A percentile compares a stretch with the other conserved stretches of the same genome.
Evolutionary conservation across 2,888 invertebrate species (phyloP).

Genomic region (Drosophila koepferae): DNA sequence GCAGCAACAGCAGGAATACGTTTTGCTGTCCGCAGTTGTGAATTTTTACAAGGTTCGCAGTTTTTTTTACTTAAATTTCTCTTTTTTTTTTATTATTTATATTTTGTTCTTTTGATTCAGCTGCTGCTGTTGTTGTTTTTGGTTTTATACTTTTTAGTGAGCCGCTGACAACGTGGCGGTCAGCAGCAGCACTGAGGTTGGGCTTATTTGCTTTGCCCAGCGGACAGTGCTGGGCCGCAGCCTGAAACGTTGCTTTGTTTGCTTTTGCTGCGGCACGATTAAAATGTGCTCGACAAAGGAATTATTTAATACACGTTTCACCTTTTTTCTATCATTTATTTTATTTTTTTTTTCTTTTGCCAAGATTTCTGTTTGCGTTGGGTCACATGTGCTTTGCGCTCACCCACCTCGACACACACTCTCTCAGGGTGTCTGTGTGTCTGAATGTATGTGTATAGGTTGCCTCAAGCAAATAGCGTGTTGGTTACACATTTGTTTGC

Average conservation of each 20-base stretch:
- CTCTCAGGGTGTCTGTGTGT: not conserved
- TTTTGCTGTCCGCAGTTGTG: conserved; percentile 52
- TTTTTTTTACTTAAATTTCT: conserved; percentile 32
- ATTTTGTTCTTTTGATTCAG: conserved; percentile 6
- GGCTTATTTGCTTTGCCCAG: conserved; percentile 57
- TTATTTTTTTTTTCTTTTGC: conserved; percentile 54
- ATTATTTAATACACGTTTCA: conserved; percentile 80
- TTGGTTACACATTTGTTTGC: conserved; percentile 80
- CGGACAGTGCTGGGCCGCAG: conserved; percentile 46
- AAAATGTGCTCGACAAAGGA: conserved; percentile 80
- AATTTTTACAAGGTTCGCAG: conserved; percentile 76
- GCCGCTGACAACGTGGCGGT: conserved; percentile 54
- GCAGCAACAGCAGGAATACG: conserved; percentile 7
- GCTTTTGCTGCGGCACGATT: conserved; percentile 74
- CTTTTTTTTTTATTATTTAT: not conserved
- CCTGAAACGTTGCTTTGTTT: conserved; percentile 64
- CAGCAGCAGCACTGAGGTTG: conserved; percentile 29
- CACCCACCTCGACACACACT: not conserved
- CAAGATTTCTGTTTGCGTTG: conserved; percentile 74
- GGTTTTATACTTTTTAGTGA: conserved; percentile 40
- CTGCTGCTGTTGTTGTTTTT: conserved; percentile 12
- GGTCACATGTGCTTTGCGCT: conserved; percentile 47
- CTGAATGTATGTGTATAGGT: conserved; percentile 41
- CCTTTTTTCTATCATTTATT: conserved; percentile 50
- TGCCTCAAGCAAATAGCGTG: conserved; percentile 76